Evolutionary conservation across 2,113 vertebrate genomes (phyloP).

Genomic region (Menidia beryllina): DNA sequence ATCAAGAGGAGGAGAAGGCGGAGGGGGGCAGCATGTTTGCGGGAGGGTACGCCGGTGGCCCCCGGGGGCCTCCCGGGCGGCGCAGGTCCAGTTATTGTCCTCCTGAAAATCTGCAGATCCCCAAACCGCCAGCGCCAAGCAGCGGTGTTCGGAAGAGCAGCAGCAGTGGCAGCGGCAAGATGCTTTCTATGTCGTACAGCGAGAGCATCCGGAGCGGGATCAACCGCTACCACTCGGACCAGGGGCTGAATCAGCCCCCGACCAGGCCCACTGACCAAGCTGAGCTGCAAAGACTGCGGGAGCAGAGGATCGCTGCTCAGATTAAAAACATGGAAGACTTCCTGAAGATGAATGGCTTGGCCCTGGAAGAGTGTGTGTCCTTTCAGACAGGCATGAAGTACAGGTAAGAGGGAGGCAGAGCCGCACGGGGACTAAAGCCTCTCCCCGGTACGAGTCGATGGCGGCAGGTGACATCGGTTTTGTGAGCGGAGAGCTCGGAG

Average conservation of each 20-base stretch:
- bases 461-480: constrained; percentile 32
- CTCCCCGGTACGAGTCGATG: constrained; percentile 10
- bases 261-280: constrained; percentile 82
- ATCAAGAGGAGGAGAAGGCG: constrained; percentile 36
- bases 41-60: constrained; percentile 74
- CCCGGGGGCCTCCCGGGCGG: constrained; percentile 47
- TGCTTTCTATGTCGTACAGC: constrained; percentile 98
- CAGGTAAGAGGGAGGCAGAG: constrained; percentile 88
- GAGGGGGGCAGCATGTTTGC: constrained; percentile 77
- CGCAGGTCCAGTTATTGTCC: constrained; percentile 75
- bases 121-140: constrained; percentile 69
- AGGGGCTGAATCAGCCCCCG: constrained; percentile 88
- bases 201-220: constrained; percentile 94
- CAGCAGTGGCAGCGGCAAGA: constrained; percentile 84
- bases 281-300: constrained; percentile 91
- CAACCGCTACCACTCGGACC: constrained; percentile 92
- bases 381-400: constrained; percentile 95
- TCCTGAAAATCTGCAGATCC: constrained; percentile 83
- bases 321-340: constrained; percentile 97
- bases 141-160: constrained; percentile 82
- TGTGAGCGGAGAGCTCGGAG: constrained; percentile 18
- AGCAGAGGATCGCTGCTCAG: constrained; percentile 90
- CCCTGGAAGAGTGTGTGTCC: constrained; percentile 91
- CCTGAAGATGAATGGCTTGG: constrained; percentile 94
- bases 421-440: constrained; percentile 18